Evolutionary conservation across 2,797 vertebrate genomes (phyloP).

Genomic region (Thripadectes ignobilis): DNA sequence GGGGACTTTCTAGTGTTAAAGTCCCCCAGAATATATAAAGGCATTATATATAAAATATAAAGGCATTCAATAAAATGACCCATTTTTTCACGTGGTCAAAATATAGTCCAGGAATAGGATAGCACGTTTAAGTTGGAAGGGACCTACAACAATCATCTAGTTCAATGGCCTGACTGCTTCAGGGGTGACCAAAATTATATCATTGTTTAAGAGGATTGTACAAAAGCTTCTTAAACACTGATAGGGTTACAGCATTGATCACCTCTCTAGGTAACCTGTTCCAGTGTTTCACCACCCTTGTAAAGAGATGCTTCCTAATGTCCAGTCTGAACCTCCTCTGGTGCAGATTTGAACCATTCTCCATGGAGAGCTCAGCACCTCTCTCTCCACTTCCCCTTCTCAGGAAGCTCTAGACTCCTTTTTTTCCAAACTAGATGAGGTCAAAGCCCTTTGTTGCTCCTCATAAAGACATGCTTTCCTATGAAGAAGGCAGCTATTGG

Average conservation of each 20-base stretch:
- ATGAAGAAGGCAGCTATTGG: not conserved
- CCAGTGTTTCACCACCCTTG: rapidly evolving
- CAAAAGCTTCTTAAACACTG: not conserved
- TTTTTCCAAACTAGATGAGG: not conserved
- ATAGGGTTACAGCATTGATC: rapidly evolving
- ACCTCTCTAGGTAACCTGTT: not conserved
- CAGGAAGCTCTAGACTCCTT: not conserved
- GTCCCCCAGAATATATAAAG: not conserved
- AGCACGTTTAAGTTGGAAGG: not conserved
- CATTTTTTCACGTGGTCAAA: not conserved
- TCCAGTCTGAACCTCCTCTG: not conserved
- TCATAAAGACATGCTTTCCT: not conserved
- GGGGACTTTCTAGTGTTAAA: not conserved
- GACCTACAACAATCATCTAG: not conserved
- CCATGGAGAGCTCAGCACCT: not conserved
- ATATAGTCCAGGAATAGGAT: not conserved
- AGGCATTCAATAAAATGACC: not conserved
- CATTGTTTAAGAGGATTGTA: not conserved
- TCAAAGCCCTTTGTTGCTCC: not conserved
- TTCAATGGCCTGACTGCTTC: not conserved
- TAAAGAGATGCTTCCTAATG: not conserved
- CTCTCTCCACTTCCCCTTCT: not conserved
- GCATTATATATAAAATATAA: not conserved
- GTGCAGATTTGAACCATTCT: not conserved
- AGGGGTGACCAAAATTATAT: not conserved